A percentile compares a stretch with the other conserved stretches of the same genome.
Evolutionary conservation across 2,797 vertebrate genomes (phyloP).

Genomic region (Ptychobarbus kaznakovi): DNA sequence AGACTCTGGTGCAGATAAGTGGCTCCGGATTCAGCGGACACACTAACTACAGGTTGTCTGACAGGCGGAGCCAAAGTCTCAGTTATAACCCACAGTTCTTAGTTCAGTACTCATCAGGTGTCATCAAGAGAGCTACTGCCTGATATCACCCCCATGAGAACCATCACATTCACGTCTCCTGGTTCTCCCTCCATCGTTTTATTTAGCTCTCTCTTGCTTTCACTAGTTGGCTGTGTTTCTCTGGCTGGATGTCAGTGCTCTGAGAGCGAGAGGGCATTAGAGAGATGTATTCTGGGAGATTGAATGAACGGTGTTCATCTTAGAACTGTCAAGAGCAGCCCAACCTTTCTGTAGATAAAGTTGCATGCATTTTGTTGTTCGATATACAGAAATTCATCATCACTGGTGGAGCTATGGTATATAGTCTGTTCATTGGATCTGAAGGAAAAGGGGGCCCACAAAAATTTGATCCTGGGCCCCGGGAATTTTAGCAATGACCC

Average conservation of each 20-base stretch:
- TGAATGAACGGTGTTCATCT: conserved; percentile 17
- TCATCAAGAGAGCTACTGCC: conserved; percentile 26
- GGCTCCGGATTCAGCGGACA: neutral
- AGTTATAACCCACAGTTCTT: conserved; percentile 38
- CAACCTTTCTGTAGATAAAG: conserved; percentile 1
- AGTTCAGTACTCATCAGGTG: conserved; percentile 29
- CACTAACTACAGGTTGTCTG: conserved; percentile 39
- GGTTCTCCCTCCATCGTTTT: conserved; percentile 14
- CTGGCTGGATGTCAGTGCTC: conserved; percentile 36
- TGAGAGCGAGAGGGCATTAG: conserved; percentile 33
- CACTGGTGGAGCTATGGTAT: neutral
- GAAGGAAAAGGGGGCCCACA: neutral
- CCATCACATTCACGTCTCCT: conserved; percentile 1
- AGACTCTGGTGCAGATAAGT: conserved; percentile 1
- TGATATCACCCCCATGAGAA: conserved; percentile 27
- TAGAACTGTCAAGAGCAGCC: conserved; percentile 6
- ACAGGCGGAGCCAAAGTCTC: conserved; percentile 17
- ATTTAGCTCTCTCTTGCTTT: neutral
- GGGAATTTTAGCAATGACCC: neutral
- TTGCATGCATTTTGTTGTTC: neutral
- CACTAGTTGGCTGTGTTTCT: conserved; percentile 11
- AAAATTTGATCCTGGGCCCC: neutral
- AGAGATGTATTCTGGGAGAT: conserved; percentile 40
- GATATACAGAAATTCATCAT: neutral
- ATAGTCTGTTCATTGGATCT: neutral